Evolutionary conservation across 2,113 vertebrate genomes (phyloP).

Genomic region (Toxostoma redivivum): DNA sequence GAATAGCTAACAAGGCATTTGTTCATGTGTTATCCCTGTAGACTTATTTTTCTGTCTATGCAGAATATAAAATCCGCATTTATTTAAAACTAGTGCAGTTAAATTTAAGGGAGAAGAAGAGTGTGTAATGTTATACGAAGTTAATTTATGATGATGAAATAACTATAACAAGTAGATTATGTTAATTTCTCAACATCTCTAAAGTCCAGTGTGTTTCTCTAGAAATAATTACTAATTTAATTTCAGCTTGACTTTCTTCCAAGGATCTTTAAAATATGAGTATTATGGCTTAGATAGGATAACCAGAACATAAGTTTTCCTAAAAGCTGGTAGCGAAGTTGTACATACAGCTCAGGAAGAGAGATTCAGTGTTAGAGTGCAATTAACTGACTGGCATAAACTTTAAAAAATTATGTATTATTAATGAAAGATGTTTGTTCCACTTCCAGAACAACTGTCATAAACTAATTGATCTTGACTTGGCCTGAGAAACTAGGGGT

Average conservation of each 20-base stretch:
- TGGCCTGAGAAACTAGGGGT: background rate
- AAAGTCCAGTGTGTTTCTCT: background rate
- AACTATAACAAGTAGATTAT: background rate
- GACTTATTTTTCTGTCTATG: background rate
- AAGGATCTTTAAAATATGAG: background rate
- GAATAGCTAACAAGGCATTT: background rate
- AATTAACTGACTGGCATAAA: background rate
- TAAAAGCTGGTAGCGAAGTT: background rate
- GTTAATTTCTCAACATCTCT: background rate
- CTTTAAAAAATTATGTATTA: background rate
- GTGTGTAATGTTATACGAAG: background rate
- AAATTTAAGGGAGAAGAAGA: background rate
- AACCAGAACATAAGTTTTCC: background rate
- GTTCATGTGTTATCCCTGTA: background rate
- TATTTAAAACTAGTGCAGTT: background rate
- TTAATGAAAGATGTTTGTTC: background rate
- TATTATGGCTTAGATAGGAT: background rate
- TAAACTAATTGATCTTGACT: background rate
- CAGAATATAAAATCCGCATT: background rate
- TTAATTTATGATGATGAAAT: background rate
- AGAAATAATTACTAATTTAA: background rate
- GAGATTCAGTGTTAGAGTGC: background rate
- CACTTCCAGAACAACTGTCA: background rate
- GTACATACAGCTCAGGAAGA: background rate
- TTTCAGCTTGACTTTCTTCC: background rate